phyloP scores from a whole-genome alignment of 2,113 vertebrate species.

The Gambusia holbrooki region DNA sequence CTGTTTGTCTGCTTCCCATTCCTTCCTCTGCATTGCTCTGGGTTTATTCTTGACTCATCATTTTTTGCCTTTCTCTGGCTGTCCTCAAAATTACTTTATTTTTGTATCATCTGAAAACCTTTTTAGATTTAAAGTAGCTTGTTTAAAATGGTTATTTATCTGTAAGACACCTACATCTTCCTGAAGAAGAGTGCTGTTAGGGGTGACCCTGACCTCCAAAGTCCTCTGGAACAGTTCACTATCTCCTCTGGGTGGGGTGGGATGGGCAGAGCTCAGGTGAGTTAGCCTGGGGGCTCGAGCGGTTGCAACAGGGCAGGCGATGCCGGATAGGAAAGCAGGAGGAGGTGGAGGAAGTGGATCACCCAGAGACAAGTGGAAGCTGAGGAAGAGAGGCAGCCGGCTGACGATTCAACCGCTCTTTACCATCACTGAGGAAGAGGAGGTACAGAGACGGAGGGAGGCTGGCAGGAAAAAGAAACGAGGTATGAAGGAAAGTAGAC shows the following conservation, averaged over 20 bases:
- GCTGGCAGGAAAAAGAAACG: constrained; percentile 71
- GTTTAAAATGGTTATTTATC: constrained; percentile 67
- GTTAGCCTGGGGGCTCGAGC: constrained; percentile 69
- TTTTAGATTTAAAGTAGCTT: constrained; percentile 47
- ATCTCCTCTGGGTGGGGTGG: constrained; percentile 36
- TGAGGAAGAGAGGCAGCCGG: constrained; percentile 85
- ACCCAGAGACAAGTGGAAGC: constrained; percentile 79
- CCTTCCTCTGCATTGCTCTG: constrained; percentile 1
- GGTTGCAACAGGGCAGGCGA: constrained; percentile 59
- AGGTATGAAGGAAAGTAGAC: constrained; percentile 79
- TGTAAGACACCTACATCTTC: constrained; percentile 50
- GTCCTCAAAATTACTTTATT: neutral
- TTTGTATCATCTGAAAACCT: neutral
- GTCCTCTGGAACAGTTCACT: constrained; percentile 11
- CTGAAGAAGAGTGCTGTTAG: constrained; percentile 29
- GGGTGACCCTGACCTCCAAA: constrained; percentile 32
- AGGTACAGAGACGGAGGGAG: constrained; percentile 84
- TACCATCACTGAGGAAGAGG: constrained; percentile 97
- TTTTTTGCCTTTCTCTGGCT: constrained; percentile 7
- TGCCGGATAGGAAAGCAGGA: constrained; percentile 58
- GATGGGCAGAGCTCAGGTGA: constrained; percentile 61
- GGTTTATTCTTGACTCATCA: constrained; percentile 13
- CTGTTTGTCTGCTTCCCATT: constrained; percentile 27
- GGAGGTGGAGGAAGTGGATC: constrained; percentile 52
- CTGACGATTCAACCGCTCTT: constrained; percentile 85